phyloP scores from a whole-genome alignment of 2,113 vertebrate species.

The Uropsilus gracilis region DNA sequence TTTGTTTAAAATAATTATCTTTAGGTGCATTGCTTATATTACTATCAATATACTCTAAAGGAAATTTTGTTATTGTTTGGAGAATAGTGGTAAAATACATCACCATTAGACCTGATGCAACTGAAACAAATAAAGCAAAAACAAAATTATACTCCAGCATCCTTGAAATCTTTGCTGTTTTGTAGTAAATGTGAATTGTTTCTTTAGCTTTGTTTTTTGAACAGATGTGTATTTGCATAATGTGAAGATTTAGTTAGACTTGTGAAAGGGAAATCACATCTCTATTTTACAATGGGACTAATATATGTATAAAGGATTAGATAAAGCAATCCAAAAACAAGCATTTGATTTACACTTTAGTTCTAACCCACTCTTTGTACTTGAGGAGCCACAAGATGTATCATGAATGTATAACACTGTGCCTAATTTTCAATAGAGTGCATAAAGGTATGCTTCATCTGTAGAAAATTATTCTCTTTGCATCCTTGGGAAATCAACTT shows the following conservation, averaged over 20 bases:
- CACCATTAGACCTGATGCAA: slow-evolving; percentile 58
- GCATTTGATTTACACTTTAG: slow-evolving; percentile 80
- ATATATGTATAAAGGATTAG: slow-evolving; percentile 81
- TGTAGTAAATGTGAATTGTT: slow-evolving; percentile 76
- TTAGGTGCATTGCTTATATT: background rate
- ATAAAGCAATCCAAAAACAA: slow-evolving; percentile 80
- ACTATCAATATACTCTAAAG: background rate
- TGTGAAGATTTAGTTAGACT: slow-evolving; percentile 81
- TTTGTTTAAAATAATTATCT: slow-evolving; percentile 22
- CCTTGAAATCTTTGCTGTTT: slow-evolving; percentile 77
- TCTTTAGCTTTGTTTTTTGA: slow-evolving; percentile 80
- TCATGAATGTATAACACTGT: slow-evolving; percentile 71
- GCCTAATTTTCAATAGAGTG: slow-evolving; percentile 74
- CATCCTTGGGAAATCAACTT: slow-evolving; percentile 68
- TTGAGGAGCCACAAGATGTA: slow-evolving; percentile 71
- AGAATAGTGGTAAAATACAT: slow-evolving; percentile 54
- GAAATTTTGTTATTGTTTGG: slow-evolving; percentile 9
- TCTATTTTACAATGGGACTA: slow-evolving; percentile 80
- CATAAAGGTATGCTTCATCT: slow-evolving; percentile 64
- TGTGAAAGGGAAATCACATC: slow-evolving; percentile 82
- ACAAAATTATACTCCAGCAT: slow-evolving; percentile 74
- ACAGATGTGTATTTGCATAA: slow-evolving; percentile 87
- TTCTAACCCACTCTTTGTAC: slow-evolving; percentile 70
- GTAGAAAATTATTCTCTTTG: slow-evolving; percentile 71
- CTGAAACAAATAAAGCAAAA: slow-evolving; percentile 78